Evolutionary conservation across 2,113 vertebrate genomes (phyloP).

Genomic region (Tachysurus fulvidraco): DNA sequence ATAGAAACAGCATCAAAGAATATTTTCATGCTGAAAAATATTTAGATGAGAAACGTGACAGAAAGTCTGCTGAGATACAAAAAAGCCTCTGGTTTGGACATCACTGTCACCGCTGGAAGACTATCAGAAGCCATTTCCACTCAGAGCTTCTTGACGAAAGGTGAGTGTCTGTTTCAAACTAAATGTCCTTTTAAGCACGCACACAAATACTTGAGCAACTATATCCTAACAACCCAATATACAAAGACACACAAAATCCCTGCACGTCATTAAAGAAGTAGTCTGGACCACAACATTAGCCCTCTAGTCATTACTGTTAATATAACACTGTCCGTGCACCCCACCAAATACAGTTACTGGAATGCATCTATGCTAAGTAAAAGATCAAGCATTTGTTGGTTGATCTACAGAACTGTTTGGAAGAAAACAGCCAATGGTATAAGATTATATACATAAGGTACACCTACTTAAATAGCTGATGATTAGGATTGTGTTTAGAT

Average conservation of each 20-base stretch:
- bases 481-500: no score
- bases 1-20: constrained; percentile 3
- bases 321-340: background rate
- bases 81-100: background rate
- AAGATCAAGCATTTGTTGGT: background rate
- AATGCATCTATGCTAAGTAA: background rate
- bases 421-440: background rate
- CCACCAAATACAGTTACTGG: background rate
- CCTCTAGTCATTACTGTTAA: background rate
- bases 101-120: background rate
- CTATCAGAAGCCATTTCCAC: background rate
- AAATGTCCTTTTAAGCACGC: background rate
- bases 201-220: background rate
- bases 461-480: no score
- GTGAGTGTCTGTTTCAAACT: background rate
- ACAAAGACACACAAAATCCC: background rate
- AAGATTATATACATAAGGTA: background rate
- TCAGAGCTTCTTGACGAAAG: background rate
- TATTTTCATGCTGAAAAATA: background rate
- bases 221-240: background rate
- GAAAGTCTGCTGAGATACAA: background rate
- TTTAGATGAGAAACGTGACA: background rate
- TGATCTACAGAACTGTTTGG: background rate
- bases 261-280: background rate
- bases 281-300: background rate